phyloP scores from a whole-genome alignment of 2,888 invertebrate genomes.

The Drosophila sordidapex region DNA sequence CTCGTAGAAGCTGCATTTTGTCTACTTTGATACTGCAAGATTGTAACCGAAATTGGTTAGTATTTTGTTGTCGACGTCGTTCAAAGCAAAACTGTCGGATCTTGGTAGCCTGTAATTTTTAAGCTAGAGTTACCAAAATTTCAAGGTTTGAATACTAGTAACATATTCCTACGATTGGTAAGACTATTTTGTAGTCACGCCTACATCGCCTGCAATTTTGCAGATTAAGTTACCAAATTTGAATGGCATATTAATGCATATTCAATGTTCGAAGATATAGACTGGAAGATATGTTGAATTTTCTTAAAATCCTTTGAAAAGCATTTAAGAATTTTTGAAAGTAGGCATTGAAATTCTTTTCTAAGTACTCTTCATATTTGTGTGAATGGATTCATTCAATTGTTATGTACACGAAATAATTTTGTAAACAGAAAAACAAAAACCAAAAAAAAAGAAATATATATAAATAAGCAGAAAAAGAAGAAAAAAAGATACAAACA shows the following conservation, averaged over 20 bases:
- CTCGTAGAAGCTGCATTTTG: neutral
- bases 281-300: neutral
- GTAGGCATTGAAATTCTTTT: neutral
- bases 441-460: neutral
- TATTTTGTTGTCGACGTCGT: neutral
- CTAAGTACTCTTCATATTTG: neutral
- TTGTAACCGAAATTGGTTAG: neutral
- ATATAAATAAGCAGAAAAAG: neutral
- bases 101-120: neutral
- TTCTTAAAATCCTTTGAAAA: neutral
- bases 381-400: neutral
- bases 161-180: neutral
- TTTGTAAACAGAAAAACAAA: neutral
- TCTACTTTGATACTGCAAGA: neutral
- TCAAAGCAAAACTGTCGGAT: neutral
- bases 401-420: conserved; percentile 25
- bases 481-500: neutral
- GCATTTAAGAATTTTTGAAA: neutral
- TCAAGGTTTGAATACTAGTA: neutral
- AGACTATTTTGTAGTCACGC: neutral
- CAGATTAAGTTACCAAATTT: neutral
- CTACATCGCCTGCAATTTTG: neutral
- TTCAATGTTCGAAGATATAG: neutral
- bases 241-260: neutral
- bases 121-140: neutral